phyloP scores from a whole-genome alignment of 2,888 invertebrate genomes.

The Erpobdella octoculata region DNA sequence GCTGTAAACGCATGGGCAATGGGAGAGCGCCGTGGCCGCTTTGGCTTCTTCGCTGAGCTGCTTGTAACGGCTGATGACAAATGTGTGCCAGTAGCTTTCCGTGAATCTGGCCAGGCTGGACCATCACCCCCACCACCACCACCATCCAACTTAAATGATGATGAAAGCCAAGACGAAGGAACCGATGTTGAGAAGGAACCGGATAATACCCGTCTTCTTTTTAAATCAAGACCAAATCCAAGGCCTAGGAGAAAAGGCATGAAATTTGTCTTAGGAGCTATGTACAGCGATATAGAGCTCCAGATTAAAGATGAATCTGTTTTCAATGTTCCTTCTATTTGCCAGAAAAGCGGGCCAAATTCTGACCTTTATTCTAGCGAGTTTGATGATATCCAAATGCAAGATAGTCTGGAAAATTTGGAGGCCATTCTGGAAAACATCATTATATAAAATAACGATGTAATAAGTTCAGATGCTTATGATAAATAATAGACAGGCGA shows the following conservation, averaged over 20 bases:
- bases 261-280: conserved; percentile 9
- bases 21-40: neutral
- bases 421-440: neutral
- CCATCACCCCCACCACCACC: too few species aligned
- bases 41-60: neutral
- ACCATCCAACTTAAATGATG: too few species aligned
- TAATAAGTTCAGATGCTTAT: too few species aligned
- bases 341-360: neutral
- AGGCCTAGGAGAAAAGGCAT: neutral
- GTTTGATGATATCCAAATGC: neutral
- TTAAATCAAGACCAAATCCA: neutral
- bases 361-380: neutral
- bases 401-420: neutral
- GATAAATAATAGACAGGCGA: too few species aligned
- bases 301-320: neutral
- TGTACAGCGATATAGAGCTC: neutral
- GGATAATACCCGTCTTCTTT: neutral
- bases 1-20: neutral
- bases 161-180: neutral
- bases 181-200: neutral
- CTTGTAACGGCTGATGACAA: conserved; percentile 8
- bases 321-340: conserved; percentile 10
- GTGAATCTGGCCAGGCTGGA: conserved; percentile 4
- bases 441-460: too few species aligned
- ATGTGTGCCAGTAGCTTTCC: conserved; percentile 13